A percentile compares a stretch with the other conserved stretches of the same genome.
Evolutionary conservation across 1,140 invertebrate genomes (phyloP).

Genomic region (Drosophila cardini): DNA sequence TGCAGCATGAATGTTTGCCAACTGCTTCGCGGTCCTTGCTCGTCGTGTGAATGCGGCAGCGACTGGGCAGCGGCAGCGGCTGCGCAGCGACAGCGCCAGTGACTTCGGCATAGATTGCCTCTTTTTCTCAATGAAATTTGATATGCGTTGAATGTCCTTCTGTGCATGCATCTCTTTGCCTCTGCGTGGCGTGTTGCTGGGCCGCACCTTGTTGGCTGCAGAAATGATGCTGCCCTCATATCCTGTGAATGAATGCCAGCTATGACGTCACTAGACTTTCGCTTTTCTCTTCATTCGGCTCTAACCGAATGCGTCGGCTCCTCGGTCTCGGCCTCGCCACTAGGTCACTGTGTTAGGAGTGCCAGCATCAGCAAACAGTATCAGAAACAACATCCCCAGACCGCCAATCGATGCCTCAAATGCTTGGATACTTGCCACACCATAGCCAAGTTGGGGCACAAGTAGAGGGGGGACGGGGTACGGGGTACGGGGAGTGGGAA

Average conservation of each 20-base stretch:
- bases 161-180: conserved; percentile 24
- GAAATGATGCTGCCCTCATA: conserved; percentile 46
- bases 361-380: conserved; percentile 55
- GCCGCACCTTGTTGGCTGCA: conserved; percentile 42
- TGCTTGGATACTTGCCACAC: conserved; percentile 4
- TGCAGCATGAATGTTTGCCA: conserved; percentile 49
- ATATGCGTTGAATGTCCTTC: conserved; percentile 58
- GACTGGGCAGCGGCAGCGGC: not conserved
- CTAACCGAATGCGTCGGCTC: not conserved
- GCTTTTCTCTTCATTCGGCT: conserved; percentile 51
- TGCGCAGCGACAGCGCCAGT: not conserved
- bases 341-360: conserved; percentile 80
- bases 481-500: not conserved
- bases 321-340: conserved; percentile 53
- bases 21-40: not conserved
- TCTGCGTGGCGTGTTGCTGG: conserved; percentile 18
- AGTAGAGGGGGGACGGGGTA: no score
- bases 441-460: not conserved
- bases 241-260: conserved; percentile 84
- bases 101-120: conserved; percentile 9
- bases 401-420: conserved; percentile 30
- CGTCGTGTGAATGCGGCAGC: conserved; percentile 2
- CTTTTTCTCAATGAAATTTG: conserved; percentile 77
- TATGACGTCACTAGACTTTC: conserved; percentile 74
- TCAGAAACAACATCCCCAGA: not conserved